These are phyloP conservation scores for Enteromius treurensis DNA, from an alignment of 2,797 vertebrate genomes.

Conservation along the genomic window DNA sequence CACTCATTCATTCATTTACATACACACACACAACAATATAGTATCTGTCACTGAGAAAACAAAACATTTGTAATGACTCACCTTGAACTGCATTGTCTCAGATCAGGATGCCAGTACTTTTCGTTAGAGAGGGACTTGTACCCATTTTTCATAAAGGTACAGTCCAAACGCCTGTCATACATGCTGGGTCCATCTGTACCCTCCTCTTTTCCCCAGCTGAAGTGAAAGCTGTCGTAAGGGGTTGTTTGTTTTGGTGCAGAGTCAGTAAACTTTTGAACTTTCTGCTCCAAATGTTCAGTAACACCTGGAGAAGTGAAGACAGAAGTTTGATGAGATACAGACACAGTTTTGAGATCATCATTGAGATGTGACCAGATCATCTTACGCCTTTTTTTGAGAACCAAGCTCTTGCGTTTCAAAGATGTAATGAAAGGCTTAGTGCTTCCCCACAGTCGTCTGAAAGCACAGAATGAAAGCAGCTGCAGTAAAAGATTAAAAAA, in stretches of 20 bases:
- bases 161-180: conserved; percentile 74
- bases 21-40: neutral
- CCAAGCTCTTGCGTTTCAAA: conserved; percentile 58
- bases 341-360: neutral
- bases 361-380: conserved; percentile 36
- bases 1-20: too few species aligned
- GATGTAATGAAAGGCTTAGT: conserved; percentile 74
- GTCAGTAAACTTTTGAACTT: conserved; percentile 74
- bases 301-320: conserved; percentile 70
- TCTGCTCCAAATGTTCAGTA: conserved; percentile 77
- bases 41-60: neutral
- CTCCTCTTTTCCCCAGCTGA: conserved; percentile 77
- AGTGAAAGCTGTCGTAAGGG: conserved; percentile 78
- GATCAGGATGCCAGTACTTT: conserved; percentile 80
- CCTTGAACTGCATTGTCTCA: conserved; percentile 68
- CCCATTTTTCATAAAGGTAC: conserved; percentile 65
- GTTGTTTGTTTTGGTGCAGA: conserved; percentile 52
- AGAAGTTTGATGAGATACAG: neutral
- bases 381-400: conserved; percentile 81
- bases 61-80: conserved; percentile 59
- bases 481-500: neutral
- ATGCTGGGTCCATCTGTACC: conserved; percentile 71
- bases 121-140: conserved; percentile 65
- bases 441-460: conserved; percentile 78
- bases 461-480: neutral